These are phyloP conservation scores for Carcina quercana DNA, from an alignment of 2,888 invertebrate species.

Conservation along the genomic window DNA sequence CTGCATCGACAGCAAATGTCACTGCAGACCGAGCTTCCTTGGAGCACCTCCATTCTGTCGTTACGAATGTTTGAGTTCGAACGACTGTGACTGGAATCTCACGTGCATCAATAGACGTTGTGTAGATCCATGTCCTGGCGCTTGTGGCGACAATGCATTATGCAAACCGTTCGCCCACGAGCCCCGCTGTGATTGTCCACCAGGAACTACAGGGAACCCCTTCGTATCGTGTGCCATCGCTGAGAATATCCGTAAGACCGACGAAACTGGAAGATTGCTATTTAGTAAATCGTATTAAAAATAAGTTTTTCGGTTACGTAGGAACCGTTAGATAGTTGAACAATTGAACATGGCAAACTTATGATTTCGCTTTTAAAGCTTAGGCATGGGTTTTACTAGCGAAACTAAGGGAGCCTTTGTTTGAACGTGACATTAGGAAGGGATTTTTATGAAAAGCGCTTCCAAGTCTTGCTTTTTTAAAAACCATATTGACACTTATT, in stretches of 20 bases:
- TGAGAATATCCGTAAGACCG: constrained; percentile 65
- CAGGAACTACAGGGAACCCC: constrained; percentile 82
- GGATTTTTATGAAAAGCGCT: constrained; percentile 44
- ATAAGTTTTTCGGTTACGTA: too few relatives aligned
- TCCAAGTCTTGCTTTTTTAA: constrained; percentile 40
- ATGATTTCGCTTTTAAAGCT: constrained; percentile 65
- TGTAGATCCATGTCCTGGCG: constrained; percentile 82
- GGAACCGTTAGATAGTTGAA: too few relatives aligned
- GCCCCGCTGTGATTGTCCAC: constrained; percentile 80
- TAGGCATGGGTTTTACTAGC: constrained; percentile 72
- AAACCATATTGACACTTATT: too few relatives aligned
- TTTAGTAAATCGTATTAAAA: too few relatives aligned
- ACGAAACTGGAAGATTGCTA: constrained; percentile 53
- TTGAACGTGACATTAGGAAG: constrained; percentile 18
- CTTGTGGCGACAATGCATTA: constrained; percentile 81
- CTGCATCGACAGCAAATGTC: constrained; percentile 80
- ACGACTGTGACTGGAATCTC: constrained; percentile 80
- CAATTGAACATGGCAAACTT: constrained; percentile 32
- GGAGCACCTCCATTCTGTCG: constrained; percentile 85
- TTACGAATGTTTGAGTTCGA: constrained; percentile 81
- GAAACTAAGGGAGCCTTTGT: constrained; percentile 46
- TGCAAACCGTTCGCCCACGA: constrained; percentile 82
- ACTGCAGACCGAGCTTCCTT: constrained; percentile 78
- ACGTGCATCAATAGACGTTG: constrained; percentile 83
- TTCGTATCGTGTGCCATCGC: constrained; percentile 78